These are phyloP conservation scores for Chascanopsetta lugubris DNA, from an alignment of 2,113 vertebrate genomes.

Conservation along the genomic window DNA sequence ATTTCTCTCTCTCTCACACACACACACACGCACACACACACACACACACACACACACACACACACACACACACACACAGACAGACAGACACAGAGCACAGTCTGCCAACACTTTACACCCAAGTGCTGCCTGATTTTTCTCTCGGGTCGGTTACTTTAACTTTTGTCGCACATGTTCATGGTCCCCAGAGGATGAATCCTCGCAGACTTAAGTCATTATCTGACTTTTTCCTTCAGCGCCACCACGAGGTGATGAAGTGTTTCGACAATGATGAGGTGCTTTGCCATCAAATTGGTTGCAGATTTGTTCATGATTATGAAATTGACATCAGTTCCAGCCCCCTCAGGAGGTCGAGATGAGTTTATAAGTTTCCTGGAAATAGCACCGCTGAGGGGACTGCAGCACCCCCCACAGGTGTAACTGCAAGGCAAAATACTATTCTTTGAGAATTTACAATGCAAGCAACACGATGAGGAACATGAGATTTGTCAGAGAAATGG, in stretches of 20 bases:
- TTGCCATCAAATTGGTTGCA: neutral
- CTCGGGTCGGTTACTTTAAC: too few relatives aligned
- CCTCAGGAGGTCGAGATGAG: too few relatives aligned
- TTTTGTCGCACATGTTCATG: neutral
- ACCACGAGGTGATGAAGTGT: neutral
- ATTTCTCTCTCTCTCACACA: neutral
- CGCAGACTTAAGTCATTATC: neutral
- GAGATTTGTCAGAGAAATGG: too few relatives aligned
- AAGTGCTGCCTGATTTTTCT: neutral
- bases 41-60: conserved; percentile 7
- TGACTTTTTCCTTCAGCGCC: neutral
- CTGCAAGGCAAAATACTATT: too few relatives aligned
- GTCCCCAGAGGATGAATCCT: neutral
- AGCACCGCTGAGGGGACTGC: too few relatives aligned
- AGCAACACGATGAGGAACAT: too few relatives aligned
- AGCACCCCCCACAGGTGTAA: too few relatives aligned
- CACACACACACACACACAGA: neutral
- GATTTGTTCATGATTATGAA: neutral
- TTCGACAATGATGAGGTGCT: neutral
- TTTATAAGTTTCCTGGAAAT: too few relatives aligned
- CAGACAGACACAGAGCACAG: neutral
- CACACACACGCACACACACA: too few relatives aligned
- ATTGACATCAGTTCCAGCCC: too few relatives aligned
- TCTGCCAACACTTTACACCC: neutral
- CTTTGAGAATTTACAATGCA: too few relatives aligned